phyloP scores from a whole-genome alignment of 2,888 invertebrate species.

The Ceraclea dissimilis region DNA sequence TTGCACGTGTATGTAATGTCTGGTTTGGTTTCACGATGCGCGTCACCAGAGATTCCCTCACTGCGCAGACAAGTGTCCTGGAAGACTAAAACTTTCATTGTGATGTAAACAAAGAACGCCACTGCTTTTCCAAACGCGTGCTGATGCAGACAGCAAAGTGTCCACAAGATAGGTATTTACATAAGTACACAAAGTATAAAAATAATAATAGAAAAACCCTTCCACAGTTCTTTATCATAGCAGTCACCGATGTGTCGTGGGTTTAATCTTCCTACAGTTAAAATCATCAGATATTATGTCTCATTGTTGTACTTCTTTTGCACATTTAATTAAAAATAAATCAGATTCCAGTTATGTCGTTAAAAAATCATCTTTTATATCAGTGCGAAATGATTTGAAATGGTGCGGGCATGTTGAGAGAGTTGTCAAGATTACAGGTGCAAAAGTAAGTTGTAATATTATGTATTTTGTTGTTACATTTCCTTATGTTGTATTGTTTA shows the following conservation, averaged over 20 bases:
- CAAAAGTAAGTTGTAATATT: not conserved
- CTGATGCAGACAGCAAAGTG: not conserved
- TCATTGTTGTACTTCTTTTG: not conserved
- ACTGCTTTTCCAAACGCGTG: slow-evolving; percentile 1
- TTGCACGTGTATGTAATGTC: not conserved
- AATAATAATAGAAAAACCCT: too few species aligned
- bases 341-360: not conserved
- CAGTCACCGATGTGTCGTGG: not conserved
- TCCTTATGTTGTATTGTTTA: too few species aligned
- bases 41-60: not conserved
- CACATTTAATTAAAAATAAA: not conserved
- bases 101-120: not conserved
- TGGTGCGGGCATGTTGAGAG: not conserved
- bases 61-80: slow-evolving; percentile 1
- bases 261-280: not conserved
- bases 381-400: not conserved
- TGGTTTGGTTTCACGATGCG: not conserved
- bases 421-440: not conserved
- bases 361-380: not conserved
- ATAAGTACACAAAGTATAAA: too few species aligned
- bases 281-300: not conserved
- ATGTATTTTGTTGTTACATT: too few species aligned
- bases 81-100: not conserved
- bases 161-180: too few species aligned
- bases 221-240: not conserved